Percentiles rank a stretch among this genome's conserved stretches.
phyloP scores from a whole-genome alignment of 2,888 invertebrate species.

The Nemurella pictetii region DNA sequence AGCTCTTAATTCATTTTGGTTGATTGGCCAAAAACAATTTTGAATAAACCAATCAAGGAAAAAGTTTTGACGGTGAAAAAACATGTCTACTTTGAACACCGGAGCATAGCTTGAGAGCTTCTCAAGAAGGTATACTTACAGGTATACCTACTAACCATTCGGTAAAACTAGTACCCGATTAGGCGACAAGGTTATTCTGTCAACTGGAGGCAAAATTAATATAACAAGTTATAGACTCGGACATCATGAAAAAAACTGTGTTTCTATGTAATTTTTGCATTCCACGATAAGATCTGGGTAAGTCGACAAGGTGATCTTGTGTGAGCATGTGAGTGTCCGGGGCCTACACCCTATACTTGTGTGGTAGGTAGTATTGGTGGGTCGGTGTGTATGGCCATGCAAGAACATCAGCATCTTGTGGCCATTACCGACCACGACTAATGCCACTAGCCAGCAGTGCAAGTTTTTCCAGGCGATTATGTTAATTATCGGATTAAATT shows the following conservation, averaged over 20 bases:
- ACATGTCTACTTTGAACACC: neutral
- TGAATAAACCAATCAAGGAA: slow-evolving; percentile 12
- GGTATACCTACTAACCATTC: neutral
- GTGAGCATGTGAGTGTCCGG: neutral
- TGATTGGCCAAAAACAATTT: neutral
- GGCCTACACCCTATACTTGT: neutral
- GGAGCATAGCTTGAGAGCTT: neutral
- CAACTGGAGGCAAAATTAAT: neutral
- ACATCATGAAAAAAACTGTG: neutral
- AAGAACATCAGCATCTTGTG: neutral
- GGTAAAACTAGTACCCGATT: neutral
- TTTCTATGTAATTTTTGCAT: neutral
- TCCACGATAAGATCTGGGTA: neutral
- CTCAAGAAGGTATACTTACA: neutral
- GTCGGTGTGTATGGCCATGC: no score
- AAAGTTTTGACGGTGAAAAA: neutral
- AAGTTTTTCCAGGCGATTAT: neutral
- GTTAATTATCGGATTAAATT: neutral
- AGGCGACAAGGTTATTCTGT: neutral
- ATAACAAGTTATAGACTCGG: neutral
- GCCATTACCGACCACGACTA: no score
- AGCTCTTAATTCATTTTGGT: neutral
- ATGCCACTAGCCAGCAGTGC: neutral
- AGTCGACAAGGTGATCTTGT: neutral
- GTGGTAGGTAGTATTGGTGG: neutral